These are phyloP conservation scores for Carapus acus DNA, from an alignment of 2,797 vertebrate species.

Conservation along the genomic window DNA sequence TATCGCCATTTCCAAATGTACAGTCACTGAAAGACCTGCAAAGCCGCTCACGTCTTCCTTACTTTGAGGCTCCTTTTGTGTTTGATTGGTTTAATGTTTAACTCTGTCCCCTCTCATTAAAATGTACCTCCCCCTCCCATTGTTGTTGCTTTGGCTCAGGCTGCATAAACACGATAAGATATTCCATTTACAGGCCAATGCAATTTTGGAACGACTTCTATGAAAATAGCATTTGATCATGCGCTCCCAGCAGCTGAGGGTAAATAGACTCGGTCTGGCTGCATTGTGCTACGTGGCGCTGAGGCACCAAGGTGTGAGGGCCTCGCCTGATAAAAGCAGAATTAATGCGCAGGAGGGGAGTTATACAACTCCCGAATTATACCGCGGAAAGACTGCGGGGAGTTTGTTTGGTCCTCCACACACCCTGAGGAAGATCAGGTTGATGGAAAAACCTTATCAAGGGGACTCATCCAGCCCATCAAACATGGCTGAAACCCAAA, in stretches of 20 bases:
- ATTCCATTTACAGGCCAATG: slow-evolving; percentile 45
- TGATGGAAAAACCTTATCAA: no score
- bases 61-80: background rate
- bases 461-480: no score
- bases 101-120: slow-evolving; percentile 42
- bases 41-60: background rate
- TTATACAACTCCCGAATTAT: background rate
- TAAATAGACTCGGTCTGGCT: slow-evolving; percentile 27
- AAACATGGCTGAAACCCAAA: no score
- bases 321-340: slow-evolving; percentile 11
- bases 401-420: no score
- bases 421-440: no score
- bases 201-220: slow-evolving; percentile 34
- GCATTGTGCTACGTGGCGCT: slow-evolving; percentile 6
- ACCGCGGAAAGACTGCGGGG: background rate
- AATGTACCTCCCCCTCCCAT: slow-evolving; percentile 49
- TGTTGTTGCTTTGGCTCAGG: slow-evolving; percentile 28
- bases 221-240: slow-evolving; percentile 36
- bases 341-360: slow-evolving; percentile 9
- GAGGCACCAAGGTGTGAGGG: slow-evolving; percentile 1
- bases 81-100: slow-evolving; percentile 34
- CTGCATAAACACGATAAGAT: slow-evolving; percentile 56
- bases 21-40: slow-evolving; percentile 15
- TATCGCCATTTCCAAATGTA: background rate
- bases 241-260: slow-evolving; percentile 9